A percentile compares a stretch with the other conserved stretches of the same genome.
These are phyloP conservation scores for Heliconius hortense DNA, from an alignment of 2,888 invertebrate species.

Conservation along the genomic window DNA sequence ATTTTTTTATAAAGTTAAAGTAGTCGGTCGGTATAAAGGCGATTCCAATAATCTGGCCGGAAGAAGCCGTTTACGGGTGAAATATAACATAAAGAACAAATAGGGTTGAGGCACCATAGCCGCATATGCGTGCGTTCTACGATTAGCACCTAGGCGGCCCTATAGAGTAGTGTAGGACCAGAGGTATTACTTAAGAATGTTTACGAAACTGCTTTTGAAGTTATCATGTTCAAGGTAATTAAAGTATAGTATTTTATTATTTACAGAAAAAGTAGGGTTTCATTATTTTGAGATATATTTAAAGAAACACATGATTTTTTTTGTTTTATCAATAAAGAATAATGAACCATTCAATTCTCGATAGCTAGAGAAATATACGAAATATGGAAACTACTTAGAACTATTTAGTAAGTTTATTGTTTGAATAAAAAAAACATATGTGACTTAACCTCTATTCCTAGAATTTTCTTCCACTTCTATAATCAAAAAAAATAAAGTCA, in stretches of 20 bases:
- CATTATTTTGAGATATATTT: no score
- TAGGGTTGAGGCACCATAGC: constrained; percentile 65
- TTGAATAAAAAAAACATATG: no score
- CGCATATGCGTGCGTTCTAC: constrained; percentile 58
- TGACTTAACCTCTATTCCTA: no score
- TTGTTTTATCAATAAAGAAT: no score
- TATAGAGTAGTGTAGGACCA: constrained; percentile 51
- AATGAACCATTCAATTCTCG: no score
- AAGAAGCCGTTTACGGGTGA: constrained; percentile 72
- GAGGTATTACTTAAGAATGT: constrained; percentile 37
- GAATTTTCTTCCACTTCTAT: no score
- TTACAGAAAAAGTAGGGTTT: background rate
- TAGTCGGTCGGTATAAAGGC: constrained; percentile 54
- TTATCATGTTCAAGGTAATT: no score
- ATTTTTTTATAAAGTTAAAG: constrained; percentile 24
- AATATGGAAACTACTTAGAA: no score
- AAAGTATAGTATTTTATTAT: background rate
- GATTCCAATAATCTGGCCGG: constrained; percentile 74
- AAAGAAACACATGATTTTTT: no score
- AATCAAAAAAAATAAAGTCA: no score
- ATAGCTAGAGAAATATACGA: no score
- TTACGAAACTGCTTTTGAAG: background rate
- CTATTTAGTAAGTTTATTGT: no score
- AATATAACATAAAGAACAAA: constrained; percentile 73
- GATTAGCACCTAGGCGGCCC: constrained; percentile 68